Evolutionary conservation across 2,113 vertebrate genomes (phyloP), one percentile per base, ranked within the genome.

Genomic region (Pelvicachromis taeniatus): DNA sequence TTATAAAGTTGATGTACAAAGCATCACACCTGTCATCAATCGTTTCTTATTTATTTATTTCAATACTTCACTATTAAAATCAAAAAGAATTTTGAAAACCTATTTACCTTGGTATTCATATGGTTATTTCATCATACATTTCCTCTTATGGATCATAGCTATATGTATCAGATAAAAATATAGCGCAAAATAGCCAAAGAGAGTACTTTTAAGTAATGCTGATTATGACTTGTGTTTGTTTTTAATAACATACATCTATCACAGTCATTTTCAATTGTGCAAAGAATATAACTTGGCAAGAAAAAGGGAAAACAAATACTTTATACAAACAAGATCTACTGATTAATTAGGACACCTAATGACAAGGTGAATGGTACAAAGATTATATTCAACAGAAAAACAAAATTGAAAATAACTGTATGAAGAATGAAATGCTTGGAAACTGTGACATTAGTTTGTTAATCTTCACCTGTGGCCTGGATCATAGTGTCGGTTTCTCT

Each of bases 211-310:
- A 80, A 61, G 29, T 85, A 59, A 80, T 52, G 35, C 73, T 42
- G 56, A 68, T 77, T 53, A 84, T 83, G 59, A 84, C 78, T 68
- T 16, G 5, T 19, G 65, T 26, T 26, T 70, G 21, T 73, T 82
- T 89, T 92, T 90, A 90, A 91, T 88, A 16, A 29, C 79, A 86
- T 13, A 50, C 45, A 9, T 77, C 83, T 80, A 52, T 84, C 77
- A 82, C 82, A 81, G 40, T 55, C 33, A 85, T 81, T 70, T 40
- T 82, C 55, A 87, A 42, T 42, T 75, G n/a, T 55, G 21, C 7
- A 87, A 78, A 83, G 38, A 70, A 48, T 35, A 29, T n/a, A 33
- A 52, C 45, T 75, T 12, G 31, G 48, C 12, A 75, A 33, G 26
- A 48, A 80, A 23, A 68, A 77, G 38, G 9, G 12, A 2, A 56